Evolutionary conservation across 2,797 vertebrate genomes (phyloP).

Genomic region (Chiroxiphia lanceolata): DNA sequence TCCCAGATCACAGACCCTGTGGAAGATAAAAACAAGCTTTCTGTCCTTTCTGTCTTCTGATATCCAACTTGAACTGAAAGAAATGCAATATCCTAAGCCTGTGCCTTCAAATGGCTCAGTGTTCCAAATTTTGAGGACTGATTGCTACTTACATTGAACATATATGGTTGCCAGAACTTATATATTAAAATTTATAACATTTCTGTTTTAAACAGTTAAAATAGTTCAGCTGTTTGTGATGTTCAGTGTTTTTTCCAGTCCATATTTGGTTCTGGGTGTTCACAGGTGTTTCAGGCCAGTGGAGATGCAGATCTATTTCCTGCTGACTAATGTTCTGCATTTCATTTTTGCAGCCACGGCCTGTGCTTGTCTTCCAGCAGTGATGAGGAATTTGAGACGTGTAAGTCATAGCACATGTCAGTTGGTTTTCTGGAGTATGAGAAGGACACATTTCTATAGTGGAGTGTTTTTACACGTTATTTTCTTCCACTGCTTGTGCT

Average conservation of each 20-base stretch:
- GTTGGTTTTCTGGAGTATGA: background rate
- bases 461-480: fast-evolving
- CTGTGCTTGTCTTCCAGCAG: constrained; percentile 73
- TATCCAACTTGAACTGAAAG: background rate
- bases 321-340: background rate
- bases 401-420: constrained; percentile 70
- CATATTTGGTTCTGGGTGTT: background rate
- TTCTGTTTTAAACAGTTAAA: background rate
- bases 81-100: no score
- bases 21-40: background rate
- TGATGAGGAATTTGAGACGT: constrained; percentile 78
- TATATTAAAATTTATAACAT: background rate
- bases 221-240: background rate
- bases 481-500: background rate
- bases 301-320: background rate
- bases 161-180: background rate
- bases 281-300: background rate
- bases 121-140: background rate
- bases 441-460: fast-evolving
- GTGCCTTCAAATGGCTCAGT: background rate
- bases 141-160: background rate
- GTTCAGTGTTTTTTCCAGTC: background rate
- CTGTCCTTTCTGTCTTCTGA: background rate
- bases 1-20: fast-evolving
- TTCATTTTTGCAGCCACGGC: constrained; percentile 34